Evolutionary conservation across 2,888 invertebrate species (phyloP).

Genomic region (Choristoneura rosaceana): DNA sequence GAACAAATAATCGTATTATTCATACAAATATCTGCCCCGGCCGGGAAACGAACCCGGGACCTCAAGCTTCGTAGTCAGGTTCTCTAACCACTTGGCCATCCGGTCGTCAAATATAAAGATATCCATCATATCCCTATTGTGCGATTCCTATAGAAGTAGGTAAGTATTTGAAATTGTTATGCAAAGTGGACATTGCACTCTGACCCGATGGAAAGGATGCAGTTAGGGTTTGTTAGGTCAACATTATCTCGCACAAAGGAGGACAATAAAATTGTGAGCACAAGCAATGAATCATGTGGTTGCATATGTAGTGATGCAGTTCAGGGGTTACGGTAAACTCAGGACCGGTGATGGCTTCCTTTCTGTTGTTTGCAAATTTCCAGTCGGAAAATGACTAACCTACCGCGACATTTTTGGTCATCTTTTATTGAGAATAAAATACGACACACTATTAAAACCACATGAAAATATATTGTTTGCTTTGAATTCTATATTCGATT

Average conservation of each 20-base stretch:
- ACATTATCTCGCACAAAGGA: conserved; percentile 25
- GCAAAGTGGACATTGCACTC: conserved; percentile 13
- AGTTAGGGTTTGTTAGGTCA: conserved; percentile 13
- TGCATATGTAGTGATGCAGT: conserved; percentile 4
- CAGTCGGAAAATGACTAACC: background rate
- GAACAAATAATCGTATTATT: too few relatives aligned
- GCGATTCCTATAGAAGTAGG: background rate
- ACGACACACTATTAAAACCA: background rate
- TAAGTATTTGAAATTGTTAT: background rate
- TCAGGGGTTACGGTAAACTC: conserved; percentile 16
- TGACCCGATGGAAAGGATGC: conserved; percentile 3
- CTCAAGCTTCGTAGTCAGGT: too few relatives aligned
- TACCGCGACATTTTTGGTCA: background rate
- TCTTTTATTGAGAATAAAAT: background rate
- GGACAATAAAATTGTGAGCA: conserved; percentile 24
- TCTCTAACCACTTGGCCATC: too few relatives aligned
- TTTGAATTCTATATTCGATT: background rate
- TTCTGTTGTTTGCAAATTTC: background rate
- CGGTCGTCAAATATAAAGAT: too few relatives aligned
- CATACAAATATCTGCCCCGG: too few relatives aligned
- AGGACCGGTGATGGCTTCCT: background rate
- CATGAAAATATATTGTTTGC: background rate
- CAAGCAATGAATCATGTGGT: conserved; percentile 26
- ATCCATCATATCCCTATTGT: too few relatives aligned
- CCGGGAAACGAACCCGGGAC: too few relatives aligned